Conservation (phyloP, 2,888 invertebrate species). For the Petrolisthes cinctipes region DNA sequence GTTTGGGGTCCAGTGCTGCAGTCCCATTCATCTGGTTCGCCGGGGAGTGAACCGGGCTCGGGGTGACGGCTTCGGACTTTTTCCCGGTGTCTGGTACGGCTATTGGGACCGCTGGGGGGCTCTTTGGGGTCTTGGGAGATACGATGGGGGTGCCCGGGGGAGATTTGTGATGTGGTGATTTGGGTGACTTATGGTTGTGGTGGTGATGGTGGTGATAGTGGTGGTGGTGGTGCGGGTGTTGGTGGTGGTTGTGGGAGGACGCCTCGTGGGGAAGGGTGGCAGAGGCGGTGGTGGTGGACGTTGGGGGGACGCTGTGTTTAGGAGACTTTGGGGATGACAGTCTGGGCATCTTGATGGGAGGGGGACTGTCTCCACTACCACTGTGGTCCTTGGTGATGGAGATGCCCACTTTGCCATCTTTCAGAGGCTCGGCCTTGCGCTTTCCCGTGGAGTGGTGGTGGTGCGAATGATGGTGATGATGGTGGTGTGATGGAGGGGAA, state of each 20-base stretch:
- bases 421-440: conserved; percentile 60
- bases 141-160: conserved; percentile 21
- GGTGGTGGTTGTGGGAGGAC: conserved; percentile 19
- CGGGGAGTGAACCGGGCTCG: background rate
- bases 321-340: conserved; percentile 36
- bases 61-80: conserved; percentile 3
- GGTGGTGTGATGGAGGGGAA: background rate
- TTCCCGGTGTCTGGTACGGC: background rate
- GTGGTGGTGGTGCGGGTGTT: background rate
- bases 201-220: conserved; percentile 11
- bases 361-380: conserved; percentile 24
- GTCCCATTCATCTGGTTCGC: conserved; percentile 10
- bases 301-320: background rate
- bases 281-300: conserved; percentile 2
- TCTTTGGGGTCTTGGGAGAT: conserved; percentile 44
- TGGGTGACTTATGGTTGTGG: conserved; percentile 30
- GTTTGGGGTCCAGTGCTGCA: conserved; percentile 13
- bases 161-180: conserved; percentile 28
- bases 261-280: background rate
- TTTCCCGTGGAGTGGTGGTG: conserved; percentile 29
- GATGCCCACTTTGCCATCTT: conserved; percentile 61
- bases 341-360: conserved; percentile 48
- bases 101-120: conserved; percentile 24
- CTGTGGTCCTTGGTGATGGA: conserved; percentile 51
- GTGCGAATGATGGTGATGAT: background rate